Base-by-base conservation (phyloP, 2,888 invertebrate genomes). In the Ophioninae sp. region DNA sequence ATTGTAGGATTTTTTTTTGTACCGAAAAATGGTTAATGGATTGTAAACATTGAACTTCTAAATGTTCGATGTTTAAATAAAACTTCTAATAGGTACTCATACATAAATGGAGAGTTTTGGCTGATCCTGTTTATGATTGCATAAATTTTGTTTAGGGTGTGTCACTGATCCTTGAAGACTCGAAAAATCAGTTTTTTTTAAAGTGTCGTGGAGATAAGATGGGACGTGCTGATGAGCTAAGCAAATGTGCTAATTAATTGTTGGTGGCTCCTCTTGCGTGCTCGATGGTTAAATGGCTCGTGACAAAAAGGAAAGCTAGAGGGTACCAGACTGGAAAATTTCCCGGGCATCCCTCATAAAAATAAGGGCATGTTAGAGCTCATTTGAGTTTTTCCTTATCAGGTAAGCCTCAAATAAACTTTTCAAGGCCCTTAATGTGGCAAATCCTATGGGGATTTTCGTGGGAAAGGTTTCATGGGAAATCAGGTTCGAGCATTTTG, bases 161-260 rank as follows among this genome's bases (percentile, higher is more conserved):
- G 61, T 69, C 39, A 73, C 30, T 61, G 41, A 8, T 22, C 22
- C 67, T 61, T 9, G 22, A 6, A 41, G 51, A 17, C 10, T 63
- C 22, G 41, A 56, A 6, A 13, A 64, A 65, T 58, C 37, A 44
- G 51, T n/a, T 61, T 63, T 51, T 56, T 63, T 23, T 20, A 74
- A 39, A 69, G 23, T 2, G 17, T 17, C 44, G 58, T 17, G n/a
- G 39, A 68, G 17, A 65, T 41, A 72, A 41, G n/a, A 17, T 61
- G 37, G n/a, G 23, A 59, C 20, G 30, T 22, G 71, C 51, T 56
- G 41, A 51, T 77, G 68, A 68, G 76, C 58, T 44, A 51, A 83
- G 76, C 67, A 13, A 37, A 72, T 65, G 69, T 71, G 79, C 56
- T 73, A 84, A 84, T 84, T 84, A 82, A 73, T 79, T 39, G 74